Conservation (phyloP, 2,888 invertebrate species). For the Tupiocoris notatus region DNA sequence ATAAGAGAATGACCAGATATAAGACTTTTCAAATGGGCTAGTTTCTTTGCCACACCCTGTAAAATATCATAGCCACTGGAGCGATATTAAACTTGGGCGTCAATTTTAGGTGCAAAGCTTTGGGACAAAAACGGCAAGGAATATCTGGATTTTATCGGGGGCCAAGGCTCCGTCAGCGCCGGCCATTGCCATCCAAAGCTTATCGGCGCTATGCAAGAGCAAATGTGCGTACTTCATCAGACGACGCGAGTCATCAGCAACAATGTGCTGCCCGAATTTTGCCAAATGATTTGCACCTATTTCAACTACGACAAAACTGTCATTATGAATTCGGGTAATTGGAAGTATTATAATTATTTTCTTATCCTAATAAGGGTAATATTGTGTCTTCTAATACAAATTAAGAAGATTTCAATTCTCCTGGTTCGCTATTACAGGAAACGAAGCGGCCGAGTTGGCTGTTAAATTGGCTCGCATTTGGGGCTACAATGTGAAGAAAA, state of each 20-base stretch:
- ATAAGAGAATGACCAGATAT: too few relatives aligned
- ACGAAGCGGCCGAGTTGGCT: constrained; percentile 92
- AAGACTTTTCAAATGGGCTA: too few relatives aligned
- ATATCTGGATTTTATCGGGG: constrained; percentile 91
- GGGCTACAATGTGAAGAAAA: constrained; percentile 85
- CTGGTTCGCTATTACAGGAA: constrained; percentile 58
- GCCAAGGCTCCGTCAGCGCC: constrained; percentile 94
- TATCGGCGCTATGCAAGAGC: constrained; percentile 66
- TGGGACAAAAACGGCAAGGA: constrained; percentile 93
- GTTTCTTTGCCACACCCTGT: background rate
- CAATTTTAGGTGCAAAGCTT: constrained; percentile 70
- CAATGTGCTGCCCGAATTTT: constrained; percentile 81
- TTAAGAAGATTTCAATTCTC: too few relatives aligned
- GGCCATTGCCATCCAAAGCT: constrained; percentile 92
- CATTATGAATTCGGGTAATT: constrained; percentile 79
- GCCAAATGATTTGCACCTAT: constrained; percentile 76
- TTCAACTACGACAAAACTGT: constrained; percentile 87
- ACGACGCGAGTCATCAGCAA: constrained; percentile 88
- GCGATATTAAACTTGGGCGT: too few relatives aligned
- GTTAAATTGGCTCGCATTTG: constrained; percentile 90
- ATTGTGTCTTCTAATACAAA: too few relatives aligned
- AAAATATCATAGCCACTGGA: background rate
- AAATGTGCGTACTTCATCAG: constrained; percentile 49
- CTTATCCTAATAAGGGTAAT: too few relatives aligned
- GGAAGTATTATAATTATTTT: too few relatives aligned